Base-by-base conservation (phyloP, 2,113 vertebrate species). In the Maccullochella peelii region DNA sequence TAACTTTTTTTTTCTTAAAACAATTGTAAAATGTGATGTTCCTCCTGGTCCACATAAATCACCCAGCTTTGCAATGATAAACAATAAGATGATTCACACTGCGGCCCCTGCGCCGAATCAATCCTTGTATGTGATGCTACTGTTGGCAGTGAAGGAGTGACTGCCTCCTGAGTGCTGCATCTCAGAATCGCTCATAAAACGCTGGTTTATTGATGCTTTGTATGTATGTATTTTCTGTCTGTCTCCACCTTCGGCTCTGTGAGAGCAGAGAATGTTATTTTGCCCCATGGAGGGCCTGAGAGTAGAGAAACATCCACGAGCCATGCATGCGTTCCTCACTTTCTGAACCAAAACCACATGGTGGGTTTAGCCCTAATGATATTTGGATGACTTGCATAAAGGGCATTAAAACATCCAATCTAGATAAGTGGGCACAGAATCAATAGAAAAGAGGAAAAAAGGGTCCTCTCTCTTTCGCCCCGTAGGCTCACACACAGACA, bases 351-450 rank as follows among this genome's bases (percentile, higher is more conserved):
- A 87, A 92, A 92, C 91, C 91, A 92, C 94, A 94, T 90, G 90
- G 78, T 77, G 83, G 85, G 52, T 85, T 88, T 54, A 86, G 83
- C 76, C 65, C 58, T 94, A 94, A 94, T 93, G 91, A 93, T 92
- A 90, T 94, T 86, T 90, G 93, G 82, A 94, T 93, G 92, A 95
- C 91, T 94, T 79, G 82, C 80, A 87, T 93, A 74, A 89, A 90
- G 91, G 82, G 83, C 86, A 87, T 80, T 84, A 80, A 80, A 77
- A 88, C 82, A 83, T 89, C 84, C 85, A 86, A 80, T 83, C 76
- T 79, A 73, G 82, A 89, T 78, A 80, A 88, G 73, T 85, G 83
- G 86, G 88, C 84, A 79, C 65, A 65, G 58, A 82, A 91, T 91
- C 82, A 85, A 83, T 73, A 68, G 79, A 74, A 81, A 77, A 70